Conservation (phyloP, 2,113 vertebrate genomes). For the Anoura caudifer region DNA sequence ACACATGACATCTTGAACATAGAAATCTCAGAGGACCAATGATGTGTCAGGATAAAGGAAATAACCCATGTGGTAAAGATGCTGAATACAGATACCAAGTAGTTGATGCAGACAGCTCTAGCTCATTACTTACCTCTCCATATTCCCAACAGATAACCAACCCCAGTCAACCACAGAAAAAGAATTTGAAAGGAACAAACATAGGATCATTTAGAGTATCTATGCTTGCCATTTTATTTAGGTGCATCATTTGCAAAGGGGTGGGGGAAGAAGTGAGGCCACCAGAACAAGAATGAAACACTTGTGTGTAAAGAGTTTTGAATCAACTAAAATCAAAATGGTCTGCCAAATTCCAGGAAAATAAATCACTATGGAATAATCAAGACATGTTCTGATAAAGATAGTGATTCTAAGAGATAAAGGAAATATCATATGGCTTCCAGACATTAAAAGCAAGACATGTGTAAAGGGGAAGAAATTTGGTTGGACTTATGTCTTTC, state of each 20-base stretch:
- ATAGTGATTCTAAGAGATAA: conserved; percentile 20
- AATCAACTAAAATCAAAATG: background rate
- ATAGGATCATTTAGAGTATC: background rate
- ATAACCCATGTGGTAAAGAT: background rate
- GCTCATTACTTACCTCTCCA: background rate
- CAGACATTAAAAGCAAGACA: conserved; percentile 34
- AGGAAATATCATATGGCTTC: background rate
- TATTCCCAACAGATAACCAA: background rate
- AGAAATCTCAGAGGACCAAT: background rate
- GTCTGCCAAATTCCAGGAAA: background rate
- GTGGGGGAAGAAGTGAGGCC: background rate
- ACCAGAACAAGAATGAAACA: background rate
- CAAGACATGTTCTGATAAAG: background rate
- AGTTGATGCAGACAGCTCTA: background rate
- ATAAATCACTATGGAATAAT: conserved; percentile 3
- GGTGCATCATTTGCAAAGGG: background rate
- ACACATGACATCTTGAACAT: background rate
- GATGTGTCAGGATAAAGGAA: background rate
- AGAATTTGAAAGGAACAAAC: background rate
- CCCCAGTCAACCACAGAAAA: background rate
- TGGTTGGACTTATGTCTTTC: background rate
- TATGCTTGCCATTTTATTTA: background rate
- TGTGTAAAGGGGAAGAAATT: background rate
- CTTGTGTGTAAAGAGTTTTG: background rate
- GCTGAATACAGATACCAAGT: background rate